Percentiles rank a stretch among this genome's conserved stretches.
Evolutionary conservation across 2,797 vertebrate species (phyloP).

Genomic region (Hydrolagus colliei): DNA sequence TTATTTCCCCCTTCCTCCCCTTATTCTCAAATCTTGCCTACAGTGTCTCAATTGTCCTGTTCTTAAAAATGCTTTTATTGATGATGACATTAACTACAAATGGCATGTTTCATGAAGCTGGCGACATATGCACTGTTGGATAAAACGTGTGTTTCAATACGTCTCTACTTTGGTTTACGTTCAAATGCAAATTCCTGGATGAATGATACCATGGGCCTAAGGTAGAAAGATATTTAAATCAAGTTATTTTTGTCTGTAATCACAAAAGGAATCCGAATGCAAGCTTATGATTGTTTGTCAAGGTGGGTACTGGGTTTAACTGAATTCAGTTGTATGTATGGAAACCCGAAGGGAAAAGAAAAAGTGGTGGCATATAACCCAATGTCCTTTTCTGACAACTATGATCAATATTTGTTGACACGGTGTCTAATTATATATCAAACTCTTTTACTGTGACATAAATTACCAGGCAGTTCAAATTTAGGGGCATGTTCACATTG

Average conservation of each 20-base stretch:
- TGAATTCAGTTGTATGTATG: neutral
- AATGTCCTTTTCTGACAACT: neutral
- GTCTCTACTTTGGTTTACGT: too few relatives aligned
- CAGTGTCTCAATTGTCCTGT: too few relatives aligned
- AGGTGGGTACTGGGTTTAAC: neutral
- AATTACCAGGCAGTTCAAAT: neutral
- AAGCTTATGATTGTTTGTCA: neutral
- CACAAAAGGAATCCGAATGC: neutral
- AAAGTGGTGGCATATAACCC: neutral
- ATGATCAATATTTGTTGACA: neutral
- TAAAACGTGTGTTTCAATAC: too few relatives aligned
- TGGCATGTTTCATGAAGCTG: too few relatives aligned
- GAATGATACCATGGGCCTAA: neutral
- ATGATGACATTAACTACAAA: too few relatives aligned
- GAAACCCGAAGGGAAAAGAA: neutral
- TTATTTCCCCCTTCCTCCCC: too few relatives aligned
- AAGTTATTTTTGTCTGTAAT: neutral
- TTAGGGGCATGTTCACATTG: neutral
- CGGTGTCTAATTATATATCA: neutral
- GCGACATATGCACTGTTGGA: too few relatives aligned
- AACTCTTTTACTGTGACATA: neutral
- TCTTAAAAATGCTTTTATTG: too few relatives aligned
- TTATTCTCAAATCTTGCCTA: too few relatives aligned
- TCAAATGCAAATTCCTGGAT: too few relatives aligned
- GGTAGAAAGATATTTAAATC: neutral